Conservation (phyloP, 2,888 invertebrate genomes). For the Nymphalis urticae region DNA sequence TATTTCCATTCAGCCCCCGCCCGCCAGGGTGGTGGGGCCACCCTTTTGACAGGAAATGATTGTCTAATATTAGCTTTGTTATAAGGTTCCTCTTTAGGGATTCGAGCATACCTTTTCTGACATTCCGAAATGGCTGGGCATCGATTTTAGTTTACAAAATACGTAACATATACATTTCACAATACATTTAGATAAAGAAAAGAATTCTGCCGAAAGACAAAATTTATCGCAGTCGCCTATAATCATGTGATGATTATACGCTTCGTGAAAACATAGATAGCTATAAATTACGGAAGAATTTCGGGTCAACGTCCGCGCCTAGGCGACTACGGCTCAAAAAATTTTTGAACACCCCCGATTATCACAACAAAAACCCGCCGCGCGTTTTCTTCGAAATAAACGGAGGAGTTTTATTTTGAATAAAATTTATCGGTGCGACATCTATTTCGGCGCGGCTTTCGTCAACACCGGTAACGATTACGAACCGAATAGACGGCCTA, state of each 20-base stretch:
- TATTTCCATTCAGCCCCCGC: constrained; percentile 59
- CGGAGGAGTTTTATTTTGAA: constrained; percentile 61
- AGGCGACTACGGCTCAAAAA: constrained; percentile 44
- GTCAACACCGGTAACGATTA: constrained; percentile 58
- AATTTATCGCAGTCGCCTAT: constrained; percentile 19
- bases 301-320: constrained; percentile 61
- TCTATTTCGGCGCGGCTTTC: constrained; percentile 72
- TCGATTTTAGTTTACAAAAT: constrained; percentile 27
- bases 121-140: constrained; percentile 33
- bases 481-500: constrained; percentile 55
- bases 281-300: constrained; percentile 52
- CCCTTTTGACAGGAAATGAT: constrained; percentile 81
- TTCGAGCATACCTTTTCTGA: constrained; percentile 45
- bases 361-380: constrained; percentile 66
- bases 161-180: constrained; percentile 2
- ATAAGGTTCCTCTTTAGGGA: constrained; percentile 77
- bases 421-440: constrained; percentile 70
- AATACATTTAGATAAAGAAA: constrained; percentile 6
- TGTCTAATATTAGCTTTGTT: constrained; percentile 82
- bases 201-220: constrained; percentile 3
- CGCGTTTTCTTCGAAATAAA: constrained; percentile 61
- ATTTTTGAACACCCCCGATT: constrained; percentile 61
- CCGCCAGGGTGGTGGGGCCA: constrained; percentile 59
- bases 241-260: constrained; percentile 55
- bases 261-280: constrained; percentile 28